Evolutionary conservation across 1,140 invertebrate species (phyloP), one percentile per base, ranked within the genome.

Genomic region (Drosophila tristis): DNA sequence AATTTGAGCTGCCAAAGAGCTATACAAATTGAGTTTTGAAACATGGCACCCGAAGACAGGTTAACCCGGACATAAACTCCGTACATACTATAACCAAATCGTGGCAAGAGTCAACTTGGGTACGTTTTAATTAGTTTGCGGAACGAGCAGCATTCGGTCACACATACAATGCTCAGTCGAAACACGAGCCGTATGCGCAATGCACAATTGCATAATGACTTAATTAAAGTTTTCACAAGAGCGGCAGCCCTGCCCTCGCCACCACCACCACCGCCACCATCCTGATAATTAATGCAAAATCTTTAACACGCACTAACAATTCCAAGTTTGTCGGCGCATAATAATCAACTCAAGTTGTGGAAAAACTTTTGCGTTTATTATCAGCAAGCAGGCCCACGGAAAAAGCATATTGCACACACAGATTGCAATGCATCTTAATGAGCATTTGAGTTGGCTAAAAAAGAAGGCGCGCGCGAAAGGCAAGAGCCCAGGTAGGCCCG

Each of bases 251-350:
- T 16, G 16, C 16, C 16, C 16, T 16, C 16, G 16, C 16, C 16
- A 16, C 16, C 16, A 16, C 16, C 16, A 16, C 16, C 16, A 16
- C 42, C 45, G 16, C 39, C 48, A 44, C 26, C 39, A 5, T 31
- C 42, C 48, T 39, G 78, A 89, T 87, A 87, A 89, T 87, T 87
- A 87, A 87, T 89, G 84, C 84, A 78, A 82, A 87, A 87, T 87
- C 75, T 80, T 87, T 79, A 87, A 87, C 84, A 87, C 79, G 82
- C 78, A 87, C 80, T 79, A 87, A 87, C 82, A 87, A 87, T 89
- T 79, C 84, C 84, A 87, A 87, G 74, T 87, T 87, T 73, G 70
- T 74, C 82, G 44, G 65, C 65, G 70, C 74, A 82, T 78, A 89
- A 87, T 85, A 89, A 87, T 87, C 84, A 89, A 68, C 74, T 79